These are phyloP conservation scores for Palythoa caribaeorum DNA, from an alignment of 92 coral and sea anemone genomes.

Conservation along the genomic window DNA sequence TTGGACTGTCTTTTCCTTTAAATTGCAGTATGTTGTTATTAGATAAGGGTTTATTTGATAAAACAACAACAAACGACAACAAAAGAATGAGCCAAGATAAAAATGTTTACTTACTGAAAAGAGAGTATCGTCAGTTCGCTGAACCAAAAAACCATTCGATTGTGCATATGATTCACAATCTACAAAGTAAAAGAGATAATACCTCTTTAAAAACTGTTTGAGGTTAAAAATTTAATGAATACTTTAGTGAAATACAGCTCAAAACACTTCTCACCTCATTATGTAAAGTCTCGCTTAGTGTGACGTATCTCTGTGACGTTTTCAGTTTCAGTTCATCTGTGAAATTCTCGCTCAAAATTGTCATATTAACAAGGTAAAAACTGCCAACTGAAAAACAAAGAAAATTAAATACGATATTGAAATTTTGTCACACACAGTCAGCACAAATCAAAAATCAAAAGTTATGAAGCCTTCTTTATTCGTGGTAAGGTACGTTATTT, in stretches of 20 bases:
- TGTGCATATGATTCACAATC: background rate
- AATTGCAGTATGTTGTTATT: too few relatives aligned
- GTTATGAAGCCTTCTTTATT: too few relatives aligned
- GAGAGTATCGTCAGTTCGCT: background rate
- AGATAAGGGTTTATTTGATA: too few relatives aligned
- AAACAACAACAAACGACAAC: too few relatives aligned
- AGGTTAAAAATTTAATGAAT: background rate
- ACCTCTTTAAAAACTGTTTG: background rate
- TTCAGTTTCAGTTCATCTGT: constrained; percentile 63
- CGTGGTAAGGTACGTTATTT: too few relatives aligned
- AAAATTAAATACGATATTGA: background rate
- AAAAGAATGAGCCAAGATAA: background rate
- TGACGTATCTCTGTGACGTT: constrained; percentile 49
- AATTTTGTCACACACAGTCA: too few relatives aligned
- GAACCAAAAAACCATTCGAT: background rate
- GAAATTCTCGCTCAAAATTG: constrained; percentile 63
- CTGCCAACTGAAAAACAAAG: constrained; percentile 63
- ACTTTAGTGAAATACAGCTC: background rate
- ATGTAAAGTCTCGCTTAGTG: constrained; percentile 46
- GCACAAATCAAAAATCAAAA: too few relatives aligned
- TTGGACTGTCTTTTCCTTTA: too few relatives aligned
- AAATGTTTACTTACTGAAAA: background rate
- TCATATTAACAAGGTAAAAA: constrained; percentile 65
- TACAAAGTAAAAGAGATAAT: background rate
- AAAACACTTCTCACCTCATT: constrained; percentile 59